Evolutionary conservation across 2,888 invertebrate genomes (phyloP).

Genomic region (Acleris emargana): DNA sequence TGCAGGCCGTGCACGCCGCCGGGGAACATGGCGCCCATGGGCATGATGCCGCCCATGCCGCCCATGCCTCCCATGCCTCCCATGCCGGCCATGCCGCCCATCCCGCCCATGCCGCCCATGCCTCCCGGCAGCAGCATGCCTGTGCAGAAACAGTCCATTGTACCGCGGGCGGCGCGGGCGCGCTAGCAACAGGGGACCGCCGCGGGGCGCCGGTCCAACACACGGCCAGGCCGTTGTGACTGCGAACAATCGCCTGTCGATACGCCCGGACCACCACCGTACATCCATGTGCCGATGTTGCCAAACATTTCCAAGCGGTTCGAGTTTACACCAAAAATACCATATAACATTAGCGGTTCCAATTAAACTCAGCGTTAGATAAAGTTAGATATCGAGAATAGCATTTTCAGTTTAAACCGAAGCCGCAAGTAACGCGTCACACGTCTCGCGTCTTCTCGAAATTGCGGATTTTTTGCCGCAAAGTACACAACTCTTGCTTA

Average conservation of each 20-base stretch:
- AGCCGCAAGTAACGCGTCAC: conserved; percentile 23
- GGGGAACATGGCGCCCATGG: conserved; percentile 82
- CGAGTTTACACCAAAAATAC: conserved; percentile 26
- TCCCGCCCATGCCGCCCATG: conserved; percentile 63
- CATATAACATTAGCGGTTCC: background rate
- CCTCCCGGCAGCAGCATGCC: conserved; percentile 78
- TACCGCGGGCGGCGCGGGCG: conserved; percentile 39
- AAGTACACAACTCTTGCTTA: conserved; percentile 10
- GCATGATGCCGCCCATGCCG: conserved; percentile 76
- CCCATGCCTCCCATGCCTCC: conserved; percentile 61
- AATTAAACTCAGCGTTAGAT: background rate
- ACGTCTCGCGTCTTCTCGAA: conserved; percentile 18
- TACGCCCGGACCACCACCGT: conserved; percentile 43
- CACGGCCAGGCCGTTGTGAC: conserved; percentile 69
- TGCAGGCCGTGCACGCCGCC: conserved; percentile 74
- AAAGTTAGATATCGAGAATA: background rate
- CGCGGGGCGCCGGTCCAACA: conserved; percentile 57
- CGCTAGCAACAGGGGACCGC: conserved; percentile 60
- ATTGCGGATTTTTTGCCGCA: conserved; percentile 15
- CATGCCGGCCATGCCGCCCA: conserved; percentile 64
- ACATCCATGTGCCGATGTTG: conserved; percentile 35
- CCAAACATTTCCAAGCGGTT: conserved; percentile 7
- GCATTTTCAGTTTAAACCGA: conserved; percentile 28
- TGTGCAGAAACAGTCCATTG: conserved; percentile 54
- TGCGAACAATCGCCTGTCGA: conserved; percentile 72